Base-by-base conservation (phyloP, 1,140 invertebrate species). In the Drosophila kohkoa region DNA sequence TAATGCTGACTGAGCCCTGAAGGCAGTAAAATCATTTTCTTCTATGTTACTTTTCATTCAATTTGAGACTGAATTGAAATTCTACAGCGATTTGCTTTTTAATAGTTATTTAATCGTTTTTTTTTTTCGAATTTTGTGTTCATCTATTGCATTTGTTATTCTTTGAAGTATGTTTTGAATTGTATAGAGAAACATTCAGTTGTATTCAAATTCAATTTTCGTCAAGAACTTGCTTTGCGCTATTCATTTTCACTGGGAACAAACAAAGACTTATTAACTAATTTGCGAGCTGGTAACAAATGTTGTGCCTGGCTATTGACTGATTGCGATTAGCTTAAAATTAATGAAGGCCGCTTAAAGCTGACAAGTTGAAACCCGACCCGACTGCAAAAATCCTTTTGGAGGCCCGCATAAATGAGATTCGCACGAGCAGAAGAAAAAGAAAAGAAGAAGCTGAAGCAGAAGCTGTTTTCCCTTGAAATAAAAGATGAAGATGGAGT, bases 271-370 rank as follows among this genome's bases (percentile, higher is more conserved):
- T 51, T 51, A 68, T 55, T 35, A 46, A 66, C 35, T 49, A 11
- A 63, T 43, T 48, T 54, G 43, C 38, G 35, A 10, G 35, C 28
- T 54, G 57, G 43, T 30, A 43, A 51, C 20, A 64, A 64, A 52
- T 58, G 55, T 8, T 49, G 64, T 52, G 73, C 35, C 38, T 41
- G 38, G n/a, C 32, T 32, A 73, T 79, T 87, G 79, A 73, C 76
- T 76, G 70, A 86, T 74, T 74, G 68, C 72, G 77, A 85, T 85
- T 86, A 81, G 79, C 82, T 75, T 54, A 30, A 79, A 87, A 87
- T 82, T 67, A 82, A 86, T 86, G 32, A 10, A 41, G 15, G 16
- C 72, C 63, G 62, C 51, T 77, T 69, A 46, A 20, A 51, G 55
- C 63, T 63, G 55, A 35, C 55, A 51, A 38, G 35, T 45, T 38